Evolutionary conservation across 2,888 invertebrate species (phyloP).

Genomic region (Augochlorella aurata): DNA sequence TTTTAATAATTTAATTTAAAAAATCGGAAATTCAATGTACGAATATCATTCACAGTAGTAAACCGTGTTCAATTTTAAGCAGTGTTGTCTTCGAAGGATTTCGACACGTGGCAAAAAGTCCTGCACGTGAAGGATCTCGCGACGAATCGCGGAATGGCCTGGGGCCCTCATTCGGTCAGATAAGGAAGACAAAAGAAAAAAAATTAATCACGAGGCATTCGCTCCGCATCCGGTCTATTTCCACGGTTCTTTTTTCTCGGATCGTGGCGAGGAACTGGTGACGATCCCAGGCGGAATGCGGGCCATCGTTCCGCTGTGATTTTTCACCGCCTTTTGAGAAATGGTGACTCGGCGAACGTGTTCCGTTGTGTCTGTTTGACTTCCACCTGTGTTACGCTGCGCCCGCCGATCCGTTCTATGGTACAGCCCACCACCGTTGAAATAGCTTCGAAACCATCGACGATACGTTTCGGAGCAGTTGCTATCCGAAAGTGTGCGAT

Average conservation of each 20-base stretch:
- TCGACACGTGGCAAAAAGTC: conserved; percentile 26
- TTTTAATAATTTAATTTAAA: too few relatives aligned
- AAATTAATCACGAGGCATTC: conserved; percentile 59
- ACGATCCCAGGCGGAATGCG: conserved; percentile 56
- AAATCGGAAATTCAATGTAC: too few relatives aligned
- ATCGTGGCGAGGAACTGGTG: conserved; percentile 49
- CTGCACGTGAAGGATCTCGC: background rate
- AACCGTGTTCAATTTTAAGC: background rate
- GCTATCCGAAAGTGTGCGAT: conserved; percentile 4
- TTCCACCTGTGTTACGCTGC: conserved; percentile 38
- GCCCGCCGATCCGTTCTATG: conserved; percentile 36
- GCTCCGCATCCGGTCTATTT: conserved; percentile 60
- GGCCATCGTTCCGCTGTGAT: conserved; percentile 63
- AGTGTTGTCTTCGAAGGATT: background rate
- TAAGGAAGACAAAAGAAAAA: conserved; percentile 49
- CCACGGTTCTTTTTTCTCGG: conserved; percentile 63
- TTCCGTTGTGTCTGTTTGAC: conserved; percentile 25
- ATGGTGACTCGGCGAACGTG: conserved; percentile 43
- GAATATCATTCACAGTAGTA: too few relatives aligned
- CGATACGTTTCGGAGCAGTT: conserved; percentile 29
- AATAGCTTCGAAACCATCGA: conserved; percentile 34
- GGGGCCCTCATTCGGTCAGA: conserved; percentile 46
- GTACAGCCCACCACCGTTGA: background rate
- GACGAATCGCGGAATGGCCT: conserved; percentile 40
- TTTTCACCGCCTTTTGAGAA: conserved; percentile 63